Conservation (phyloP, 1,140 invertebrate genomes). For the Drosophila tsacasi region DNA sequence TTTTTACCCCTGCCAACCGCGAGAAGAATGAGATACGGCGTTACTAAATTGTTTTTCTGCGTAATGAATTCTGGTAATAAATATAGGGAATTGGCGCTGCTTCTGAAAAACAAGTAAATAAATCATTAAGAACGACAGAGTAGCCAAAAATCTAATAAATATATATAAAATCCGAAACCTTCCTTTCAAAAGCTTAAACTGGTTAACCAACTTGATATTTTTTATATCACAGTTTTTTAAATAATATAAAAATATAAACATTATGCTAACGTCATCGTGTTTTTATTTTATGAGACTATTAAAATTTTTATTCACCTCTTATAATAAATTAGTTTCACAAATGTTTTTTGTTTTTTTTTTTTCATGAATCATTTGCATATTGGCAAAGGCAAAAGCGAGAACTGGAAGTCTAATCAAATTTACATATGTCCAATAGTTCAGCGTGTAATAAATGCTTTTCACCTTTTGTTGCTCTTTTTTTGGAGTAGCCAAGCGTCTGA, state of each 20-base stretch:
- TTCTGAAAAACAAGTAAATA: conserved; percentile 19
- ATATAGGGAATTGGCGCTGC: conserved; percentile 11
- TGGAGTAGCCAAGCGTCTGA: conserved; percentile 57
- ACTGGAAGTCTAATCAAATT: conserved; percentile 32
- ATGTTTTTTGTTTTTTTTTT: conserved; percentile 3
- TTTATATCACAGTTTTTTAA: neutral
- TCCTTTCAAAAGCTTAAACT: conserved; percentile 35
- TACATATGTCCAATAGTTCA: conserved; percentile 46
- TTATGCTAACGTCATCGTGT: conserved; percentile 53
- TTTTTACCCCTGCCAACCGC: conserved; percentile 22
- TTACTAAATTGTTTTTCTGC: conserved; percentile 29
- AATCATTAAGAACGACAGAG: conserved; percentile 3
- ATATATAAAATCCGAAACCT: conserved; percentile 21
- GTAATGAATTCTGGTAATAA: conserved; percentile 36
- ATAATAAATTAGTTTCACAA: conserved; percentile 61
- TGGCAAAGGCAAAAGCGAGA: conserved; percentile 36
- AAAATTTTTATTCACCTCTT: conserved; percentile 34
- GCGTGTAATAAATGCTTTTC: conserved; percentile 41
- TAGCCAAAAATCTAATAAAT: conserved; percentile 16
- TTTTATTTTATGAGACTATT: conserved; percentile 57
- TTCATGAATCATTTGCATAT: conserved; percentile 55
- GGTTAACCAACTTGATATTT: conserved; percentile 15
- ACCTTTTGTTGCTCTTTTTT: conserved; percentile 14
- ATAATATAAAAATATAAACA: conserved; percentile 23
- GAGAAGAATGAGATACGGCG: conserved; percentile 19